Evolutionary conservation across 2,888 invertebrate genomes (phyloP).

Genomic region (Polylopha cassiicola): DNA sequence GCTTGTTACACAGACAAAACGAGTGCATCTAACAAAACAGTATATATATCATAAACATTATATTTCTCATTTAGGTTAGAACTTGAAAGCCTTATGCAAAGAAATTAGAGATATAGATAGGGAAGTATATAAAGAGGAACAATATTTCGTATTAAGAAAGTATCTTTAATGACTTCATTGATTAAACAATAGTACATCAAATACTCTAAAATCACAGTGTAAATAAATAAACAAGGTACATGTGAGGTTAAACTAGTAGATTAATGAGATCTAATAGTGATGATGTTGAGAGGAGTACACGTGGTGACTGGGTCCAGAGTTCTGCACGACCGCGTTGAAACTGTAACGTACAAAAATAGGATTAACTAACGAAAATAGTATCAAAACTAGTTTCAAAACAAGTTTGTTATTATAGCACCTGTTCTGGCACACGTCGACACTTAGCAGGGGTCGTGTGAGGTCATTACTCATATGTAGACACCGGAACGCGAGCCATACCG

Average conservation of each 20-base stretch:
- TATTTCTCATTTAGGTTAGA: too few species aligned
- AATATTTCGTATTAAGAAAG: neutral
- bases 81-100: neutral
- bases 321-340: conserved; percentile 71
- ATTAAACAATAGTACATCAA: conserved; percentile 35
- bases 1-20: too few species aligned
- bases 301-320: conserved; percentile 69
- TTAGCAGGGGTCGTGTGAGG: conserved; percentile 55
- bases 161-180: conserved; percentile 29
- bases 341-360: conserved; percentile 46
- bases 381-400: conserved; percentile 41
- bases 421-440: conserved; percentile 36
- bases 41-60: too few species aligned
- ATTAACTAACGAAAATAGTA: conserved; percentile 8
- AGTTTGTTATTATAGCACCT: conserved; percentile 39
- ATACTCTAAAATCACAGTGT: conserved; percentile 52
- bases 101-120: neutral
- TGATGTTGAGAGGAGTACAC: conserved; percentile 63
- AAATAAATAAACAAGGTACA: conserved; percentile 50
- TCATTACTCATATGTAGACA: conserved; percentile 52
- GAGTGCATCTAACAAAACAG: too few species aligned
- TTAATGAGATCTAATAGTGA: conserved; percentile 45
- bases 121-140: neutral
- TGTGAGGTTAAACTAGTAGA: conserved; percentile 31
- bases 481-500: conserved; percentile 44